Evolutionary conservation across 2,888 invertebrate genomes (phyloP).

Genomic region (Perdita meconis): DNA sequence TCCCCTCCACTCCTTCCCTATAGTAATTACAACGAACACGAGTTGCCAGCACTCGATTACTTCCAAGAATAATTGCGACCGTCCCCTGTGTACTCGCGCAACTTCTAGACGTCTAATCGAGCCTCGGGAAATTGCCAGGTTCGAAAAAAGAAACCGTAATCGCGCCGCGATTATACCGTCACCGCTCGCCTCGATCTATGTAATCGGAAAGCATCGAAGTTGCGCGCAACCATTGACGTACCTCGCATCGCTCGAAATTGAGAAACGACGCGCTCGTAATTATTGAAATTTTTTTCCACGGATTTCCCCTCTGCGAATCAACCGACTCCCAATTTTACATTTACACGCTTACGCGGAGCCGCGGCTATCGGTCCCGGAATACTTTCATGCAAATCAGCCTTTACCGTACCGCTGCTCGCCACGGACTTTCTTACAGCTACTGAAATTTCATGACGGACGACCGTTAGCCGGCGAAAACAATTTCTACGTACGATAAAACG

Average conservation of each 20-base stretch:
- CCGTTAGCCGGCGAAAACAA: slow-evolving; percentile 71
- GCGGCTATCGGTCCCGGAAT: slow-evolving; percentile 15
- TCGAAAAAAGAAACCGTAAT: slow-evolving; percentile 36
- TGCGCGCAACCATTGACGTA: background rate
- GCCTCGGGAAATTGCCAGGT: slow-evolving; percentile 28
- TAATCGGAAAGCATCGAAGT: slow-evolving; percentile 8
- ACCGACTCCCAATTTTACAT: background rate
- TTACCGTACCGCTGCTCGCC: background rate
- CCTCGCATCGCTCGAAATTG: background rate
- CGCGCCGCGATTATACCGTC: slow-evolving; percentile 29
- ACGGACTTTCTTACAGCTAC: slow-evolving; percentile 11
- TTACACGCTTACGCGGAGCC: slow-evolving; percentile 8
- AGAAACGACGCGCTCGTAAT: background rate
- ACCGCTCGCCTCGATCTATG: background rate
- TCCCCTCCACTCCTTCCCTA: slow-evolving; percentile 12
- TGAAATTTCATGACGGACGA: slow-evolving; percentile 53
- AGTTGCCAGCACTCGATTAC: slow-evolving; percentile 28
- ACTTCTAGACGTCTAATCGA: slow-evolving; percentile 27
- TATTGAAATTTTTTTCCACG: background rate
- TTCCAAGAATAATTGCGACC: slow-evolving; percentile 39
- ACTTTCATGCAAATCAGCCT: slow-evolving; percentile 49
- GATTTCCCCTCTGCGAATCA: background rate
- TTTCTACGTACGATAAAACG: slow-evolving; percentile 72
- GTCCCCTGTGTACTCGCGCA: background rate
- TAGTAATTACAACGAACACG: slow-evolving; percentile 47